Conservation (phyloP, 2,797 vertebrate genomes). For the Sebastes kiyomatsui region DNA sequence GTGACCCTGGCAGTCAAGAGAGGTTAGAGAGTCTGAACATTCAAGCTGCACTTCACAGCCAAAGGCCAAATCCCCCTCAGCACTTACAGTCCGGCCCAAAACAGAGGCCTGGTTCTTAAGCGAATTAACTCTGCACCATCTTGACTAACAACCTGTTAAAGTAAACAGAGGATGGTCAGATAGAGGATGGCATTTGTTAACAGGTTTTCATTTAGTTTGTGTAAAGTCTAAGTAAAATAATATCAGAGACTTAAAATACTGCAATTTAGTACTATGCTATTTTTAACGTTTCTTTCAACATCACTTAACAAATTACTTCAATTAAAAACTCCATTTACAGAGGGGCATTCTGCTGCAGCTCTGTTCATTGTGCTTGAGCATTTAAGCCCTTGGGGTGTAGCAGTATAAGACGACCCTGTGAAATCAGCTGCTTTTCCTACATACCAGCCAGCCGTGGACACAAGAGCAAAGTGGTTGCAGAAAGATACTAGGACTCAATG, state of each 20-base stretch:
- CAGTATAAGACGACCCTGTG: constrained; percentile 67
- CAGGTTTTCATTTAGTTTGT: background rate
- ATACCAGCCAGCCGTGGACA: constrained; percentile 53
- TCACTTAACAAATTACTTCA: constrained; percentile 18
- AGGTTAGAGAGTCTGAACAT: constrained; percentile 51
- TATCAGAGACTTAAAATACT: background rate
- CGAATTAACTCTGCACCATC: background rate
- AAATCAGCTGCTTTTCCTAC: constrained; percentile 75
- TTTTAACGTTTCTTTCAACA: background rate
- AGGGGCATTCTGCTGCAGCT: constrained; percentile 47
- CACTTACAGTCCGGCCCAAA: background rate
- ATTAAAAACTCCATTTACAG: constrained; percentile 16
- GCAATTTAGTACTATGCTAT: background rate
- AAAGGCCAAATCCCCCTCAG: constrained; percentile 20
- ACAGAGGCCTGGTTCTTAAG: constrained; percentile 1
- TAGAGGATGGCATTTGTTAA: background rate
- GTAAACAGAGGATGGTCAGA: background rate
- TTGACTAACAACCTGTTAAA: background rate
- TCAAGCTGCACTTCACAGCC: constrained; percentile 28
- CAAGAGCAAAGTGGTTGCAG: constrained; percentile 29
- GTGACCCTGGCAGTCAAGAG: constrained; percentile 59
- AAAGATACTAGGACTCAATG: constrained; percentile 35
- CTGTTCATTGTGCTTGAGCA: constrained; percentile 69
- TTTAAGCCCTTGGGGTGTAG: constrained; percentile 65
- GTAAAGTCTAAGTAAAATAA: background rate